Evolutionary conservation across 1,140 invertebrate genomes (phyloP), one percentile per base, ranked within the genome.

Genomic region (Thaumatotibia leucotreta): DNA sequence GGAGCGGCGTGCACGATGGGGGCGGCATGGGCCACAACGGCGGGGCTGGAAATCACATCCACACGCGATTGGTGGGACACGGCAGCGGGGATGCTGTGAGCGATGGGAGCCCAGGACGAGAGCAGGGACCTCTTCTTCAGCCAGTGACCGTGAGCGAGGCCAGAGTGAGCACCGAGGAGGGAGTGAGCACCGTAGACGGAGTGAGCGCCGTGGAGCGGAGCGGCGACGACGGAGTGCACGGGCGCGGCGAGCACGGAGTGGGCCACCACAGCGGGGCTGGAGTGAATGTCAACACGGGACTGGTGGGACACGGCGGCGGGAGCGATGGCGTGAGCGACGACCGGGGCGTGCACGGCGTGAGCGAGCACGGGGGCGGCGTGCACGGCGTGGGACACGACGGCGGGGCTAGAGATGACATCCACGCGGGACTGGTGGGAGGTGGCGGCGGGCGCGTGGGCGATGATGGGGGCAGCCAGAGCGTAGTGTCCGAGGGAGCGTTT

Each of bases 301-400:
- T 87, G 83, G 68, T 89, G 85, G 22, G 80, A 83, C 20, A 86
- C 80, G 63, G 86, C 84, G 39, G 79, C 63, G 17, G 80, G 83
- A 8, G 81, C 77, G 5, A 73, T 63, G 5, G 68, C 50, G 68
- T 68, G 73, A 23, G 74, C 68, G n/a, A 73, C 20, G 24, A 68
- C 62, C 61, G 73, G 67, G 4, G 73, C 33, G 23, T 49, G 39
- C 22, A 29, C 63, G 33, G 24, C 35, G 27, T 32, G 23, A 22
- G 63, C 63, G 24, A 45, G 39, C 39, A 45, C 39, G 20, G 70
- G 67, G 9, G 74, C 65, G 62, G 77, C 75, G 27, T 73, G 70
- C 9, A 78, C 64, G 22, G 63, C 63, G 63, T 65, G 49, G 31
- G 45, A 24, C 45, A 65, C 64, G n/a, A 65, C 50, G 23, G 66